These are phyloP conservation scores for Delichon dasypus DNA, from an alignment of 2,797 vertebrate species.

Conservation along the genomic window DNA sequence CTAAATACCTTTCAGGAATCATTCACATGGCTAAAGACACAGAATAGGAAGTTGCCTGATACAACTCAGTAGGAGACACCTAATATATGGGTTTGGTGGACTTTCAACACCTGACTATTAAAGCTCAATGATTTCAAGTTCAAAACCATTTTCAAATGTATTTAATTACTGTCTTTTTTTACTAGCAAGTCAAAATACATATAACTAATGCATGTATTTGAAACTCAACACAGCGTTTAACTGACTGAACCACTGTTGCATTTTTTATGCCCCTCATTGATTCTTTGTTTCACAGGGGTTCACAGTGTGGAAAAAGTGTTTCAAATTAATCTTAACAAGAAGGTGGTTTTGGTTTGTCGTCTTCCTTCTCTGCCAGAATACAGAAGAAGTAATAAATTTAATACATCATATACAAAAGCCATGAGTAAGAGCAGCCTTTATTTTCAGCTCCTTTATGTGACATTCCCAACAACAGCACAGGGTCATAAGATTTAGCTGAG, in stretches of 20 bases:
- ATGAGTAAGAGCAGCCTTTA: background rate
- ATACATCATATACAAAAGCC: background rate
- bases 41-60: background rate
- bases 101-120: background rate
- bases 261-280: background rate
- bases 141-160: background rate
- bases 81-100: background rate
- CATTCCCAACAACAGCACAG: background rate
- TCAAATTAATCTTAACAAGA: background rate
- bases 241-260: background rate
- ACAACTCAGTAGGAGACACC: background rate
- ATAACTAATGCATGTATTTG: background rate
- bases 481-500: background rate
- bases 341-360: background rate
- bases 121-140: background rate
- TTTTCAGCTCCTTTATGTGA: background rate
- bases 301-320: background rate
- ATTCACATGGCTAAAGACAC: background rate
- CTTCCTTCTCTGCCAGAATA: background rate
- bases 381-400: background rate
- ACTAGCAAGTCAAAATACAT: background rate
- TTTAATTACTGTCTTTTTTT: background rate
- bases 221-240: background rate
- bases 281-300: background rate
- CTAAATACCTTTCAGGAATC: background rate